phyloP scores from a whole-genome alignment of 2,888 invertebrate species.

The Diaperis boleti region DNA sequence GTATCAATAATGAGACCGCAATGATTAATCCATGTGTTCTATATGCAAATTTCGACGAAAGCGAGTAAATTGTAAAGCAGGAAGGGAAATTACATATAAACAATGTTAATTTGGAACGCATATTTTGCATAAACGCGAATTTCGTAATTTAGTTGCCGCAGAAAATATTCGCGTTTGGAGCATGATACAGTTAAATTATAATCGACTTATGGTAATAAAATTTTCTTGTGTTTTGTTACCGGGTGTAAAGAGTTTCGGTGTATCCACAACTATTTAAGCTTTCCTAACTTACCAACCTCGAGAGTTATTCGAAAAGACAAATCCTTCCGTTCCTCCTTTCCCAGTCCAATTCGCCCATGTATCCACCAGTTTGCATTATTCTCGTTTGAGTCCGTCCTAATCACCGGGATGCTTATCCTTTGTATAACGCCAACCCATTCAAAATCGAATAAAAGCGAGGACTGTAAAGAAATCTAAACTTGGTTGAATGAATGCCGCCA shows the following conservation, averaged over 20 bases:
- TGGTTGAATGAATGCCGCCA: conserved; percentile 48
- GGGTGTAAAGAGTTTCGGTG: too few species aligned
- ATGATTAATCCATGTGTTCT: conserved; percentile 19
- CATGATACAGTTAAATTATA: too few species aligned
- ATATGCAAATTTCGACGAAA: conserved; percentile 31
- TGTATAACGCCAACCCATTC: conserved; percentile 49
- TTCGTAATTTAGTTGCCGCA: conserved; percentile 7
- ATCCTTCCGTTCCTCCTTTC: too few species aligned
- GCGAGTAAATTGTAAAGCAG: conserved; percentile 30
- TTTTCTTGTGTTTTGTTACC: conserved; percentile 6
- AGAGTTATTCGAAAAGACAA: too few species aligned
- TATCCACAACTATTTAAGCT: too few species aligned
- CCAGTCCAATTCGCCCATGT: conserved; percentile 38
- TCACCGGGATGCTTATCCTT: conserved; percentile 49
- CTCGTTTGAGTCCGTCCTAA: conserved; percentile 49
- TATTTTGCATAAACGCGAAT: conserved; percentile 34
- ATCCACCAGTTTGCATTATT: conserved; percentile 40
- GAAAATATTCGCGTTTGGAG: too few species aligned
- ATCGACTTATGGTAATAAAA: too few species aligned
- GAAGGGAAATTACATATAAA: conserved; percentile 32
- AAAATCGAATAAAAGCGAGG: conserved; percentile 50
- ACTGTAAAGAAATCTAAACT: conserved; percentile 50
- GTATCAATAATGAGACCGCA: too few species aligned
- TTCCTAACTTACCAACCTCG: too few species aligned
- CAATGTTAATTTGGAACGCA: conserved; percentile 35